A percentile compares a stretch with the other conserved stretches of the same genome.
Conservation (phyloP, 1,140 invertebrate species). For the Drusus annulatus region DNA sequence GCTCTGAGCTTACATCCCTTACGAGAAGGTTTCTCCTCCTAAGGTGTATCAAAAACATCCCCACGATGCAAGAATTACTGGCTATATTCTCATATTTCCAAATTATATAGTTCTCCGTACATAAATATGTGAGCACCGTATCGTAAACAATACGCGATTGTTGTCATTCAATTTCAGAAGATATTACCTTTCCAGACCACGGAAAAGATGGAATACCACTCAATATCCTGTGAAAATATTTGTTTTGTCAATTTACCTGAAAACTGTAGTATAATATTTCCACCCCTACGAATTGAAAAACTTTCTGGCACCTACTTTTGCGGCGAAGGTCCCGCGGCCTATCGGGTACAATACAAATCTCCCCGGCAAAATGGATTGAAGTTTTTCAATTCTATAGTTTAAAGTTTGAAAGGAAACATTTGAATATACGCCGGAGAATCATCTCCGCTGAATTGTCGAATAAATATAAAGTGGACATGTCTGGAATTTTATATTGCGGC, state of each 20-base stretch:
- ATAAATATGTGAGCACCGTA: not conserved
- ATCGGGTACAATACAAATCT: conserved; percentile 13
- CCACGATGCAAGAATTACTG: no score
- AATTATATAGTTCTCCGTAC: no score
- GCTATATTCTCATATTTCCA: no score
- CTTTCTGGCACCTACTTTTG: conserved; percentile 12
- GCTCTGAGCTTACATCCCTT: no score
- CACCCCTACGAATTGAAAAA: conserved; percentile 6
- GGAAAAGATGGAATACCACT: no score
- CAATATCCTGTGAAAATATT: conserved; percentile 6
- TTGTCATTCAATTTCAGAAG: conserved; percentile 9
- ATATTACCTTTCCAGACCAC: not conserved
- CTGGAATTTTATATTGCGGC: not conserved
- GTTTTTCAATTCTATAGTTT: conserved; percentile 29
- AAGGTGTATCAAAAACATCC: no score
- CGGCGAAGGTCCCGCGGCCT: not conserved
- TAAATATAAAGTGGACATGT: conserved; percentile 12
- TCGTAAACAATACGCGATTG: not conserved
- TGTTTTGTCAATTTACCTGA: not conserved
- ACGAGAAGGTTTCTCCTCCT: no score
- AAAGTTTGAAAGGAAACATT: not conserved
- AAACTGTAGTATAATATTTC: not conserved
- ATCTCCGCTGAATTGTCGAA: not conserved
- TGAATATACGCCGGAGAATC: conserved; percentile 3
- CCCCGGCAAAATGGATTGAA: conserved; percentile 1